Evolutionary conservation across 2,888 invertebrate species (phyloP).

Genomic region (Pilophorus perplexus): DNA sequence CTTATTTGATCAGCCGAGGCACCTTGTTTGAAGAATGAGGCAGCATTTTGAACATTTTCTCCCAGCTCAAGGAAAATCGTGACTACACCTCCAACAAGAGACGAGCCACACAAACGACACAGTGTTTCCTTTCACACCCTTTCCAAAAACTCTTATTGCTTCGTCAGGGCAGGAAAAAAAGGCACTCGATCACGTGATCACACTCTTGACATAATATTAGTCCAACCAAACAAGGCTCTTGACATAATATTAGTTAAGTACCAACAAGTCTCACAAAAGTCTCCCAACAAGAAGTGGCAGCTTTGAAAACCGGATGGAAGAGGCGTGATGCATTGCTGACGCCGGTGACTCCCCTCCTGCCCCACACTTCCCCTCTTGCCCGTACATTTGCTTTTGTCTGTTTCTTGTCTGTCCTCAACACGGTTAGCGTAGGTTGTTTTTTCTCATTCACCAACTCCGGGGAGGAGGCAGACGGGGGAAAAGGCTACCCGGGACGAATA

Average conservation of each 20-base stretch:
- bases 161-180: too few species aligned
- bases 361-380: conserved; percentile 5
- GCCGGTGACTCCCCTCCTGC: conserved; percentile 34
- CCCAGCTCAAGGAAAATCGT: too few species aligned
- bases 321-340: conserved; percentile 38
- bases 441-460: conserved; percentile 28
- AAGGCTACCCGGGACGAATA: conserved; percentile 28
- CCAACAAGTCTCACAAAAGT: background rate
- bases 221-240: background rate
- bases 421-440: conserved; percentile 38
- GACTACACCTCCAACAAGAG: too few species aligned
- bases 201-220: conserved; percentile 1
- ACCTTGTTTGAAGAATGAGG: too few species aligned
- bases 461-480: conserved; percentile 8
- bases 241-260: conserved; percentile 24
- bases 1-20: too few species aligned
- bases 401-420: conserved; percentile 35
- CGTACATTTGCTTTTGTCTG: too few species aligned
- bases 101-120: too few species aligned
- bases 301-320: conserved; percentile 22
- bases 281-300: background rate
- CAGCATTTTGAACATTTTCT: too few species aligned
- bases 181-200: too few species aligned
- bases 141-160: too few species aligned
- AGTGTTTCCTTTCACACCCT: too few species aligned